Base-by-base conservation (phyloP, 1,140 invertebrate genomes). In the Meteorus sp. region DNA sequence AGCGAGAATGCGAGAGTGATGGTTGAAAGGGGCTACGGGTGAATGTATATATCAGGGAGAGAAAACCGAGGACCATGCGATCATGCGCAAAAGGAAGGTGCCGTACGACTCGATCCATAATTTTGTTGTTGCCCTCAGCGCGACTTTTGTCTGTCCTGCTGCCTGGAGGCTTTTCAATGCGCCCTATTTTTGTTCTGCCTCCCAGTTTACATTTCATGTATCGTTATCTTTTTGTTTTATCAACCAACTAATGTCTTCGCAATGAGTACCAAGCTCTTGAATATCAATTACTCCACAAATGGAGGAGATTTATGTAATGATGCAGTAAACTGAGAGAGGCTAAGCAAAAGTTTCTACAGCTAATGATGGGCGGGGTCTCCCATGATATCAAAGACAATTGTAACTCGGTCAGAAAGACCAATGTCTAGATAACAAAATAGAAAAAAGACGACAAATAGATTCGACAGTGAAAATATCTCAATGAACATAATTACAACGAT, bases 71-170 rank as follows among this genome's bases (percentile, higher is more conserved):
- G 47, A 59, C 53, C 61, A 63, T 61, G 64, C 61, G 64, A 15
- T 69, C 69, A 71, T 71, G 69, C 69, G 69, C 69, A 68, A n/a
- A n/a, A n/a, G 20, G 60, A 56, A 15, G 37, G 20, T 27, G 56
- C 59, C 62, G 57, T 53, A 63, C 55, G 47, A 50, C 52, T 44
- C 69, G 69, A 71, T 69, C 69, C 67, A 71, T 71, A 71, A 71
- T 69, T 65, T 66, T 27, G 65, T 67, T 65, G 67, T 64, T 60
- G 63, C 64, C 61, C 60, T 63, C 62, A 44, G 54, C 63, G 22
- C 37, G 33, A 51, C 50, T 59, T 59, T 65, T 53, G 58, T 62
- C 50, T 58, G 33, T 59, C 19, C 37, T 43, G 27, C 29, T 27
- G n/a, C 50, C 29, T 31, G 23, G 43, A 23, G n/a, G 13, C 35